These are phyloP conservation scores for Bombus consobrinus DNA, from an alignment of 1,140 invertebrate species.

Conservation along the genomic window DNA sequence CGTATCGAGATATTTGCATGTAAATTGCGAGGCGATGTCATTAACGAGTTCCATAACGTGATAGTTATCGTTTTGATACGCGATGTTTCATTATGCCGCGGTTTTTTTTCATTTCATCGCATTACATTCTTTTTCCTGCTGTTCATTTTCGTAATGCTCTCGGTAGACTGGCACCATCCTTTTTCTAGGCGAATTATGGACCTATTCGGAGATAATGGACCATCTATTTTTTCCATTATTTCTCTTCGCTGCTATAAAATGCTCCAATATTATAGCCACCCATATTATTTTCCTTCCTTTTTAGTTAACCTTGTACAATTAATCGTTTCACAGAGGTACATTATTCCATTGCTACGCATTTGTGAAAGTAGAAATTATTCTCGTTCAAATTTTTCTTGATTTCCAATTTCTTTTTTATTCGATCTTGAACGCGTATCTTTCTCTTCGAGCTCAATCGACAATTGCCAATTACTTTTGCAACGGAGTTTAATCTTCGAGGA, in stretches of 20 bases:
- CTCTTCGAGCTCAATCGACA: background rate
- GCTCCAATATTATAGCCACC: background rate
- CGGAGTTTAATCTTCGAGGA: background rate
- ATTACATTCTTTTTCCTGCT: background rate
- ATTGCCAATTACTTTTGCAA: too few relatives aligned
- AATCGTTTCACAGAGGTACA: background rate
- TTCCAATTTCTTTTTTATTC: background rate
- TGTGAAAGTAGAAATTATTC: background rate
- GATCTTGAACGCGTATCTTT: background rate
- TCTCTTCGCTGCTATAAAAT: background rate
- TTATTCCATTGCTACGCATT: background rate
- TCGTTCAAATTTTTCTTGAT: constrained; percentile 24
- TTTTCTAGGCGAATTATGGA: background rate
- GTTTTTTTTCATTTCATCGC: background rate
- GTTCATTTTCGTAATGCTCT: constrained; percentile 17
- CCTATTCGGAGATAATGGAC: background rate
- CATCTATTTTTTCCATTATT: background rate
- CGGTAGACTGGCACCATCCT: background rate
- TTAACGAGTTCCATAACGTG: constrained; percentile 30
- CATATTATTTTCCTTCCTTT: background rate
- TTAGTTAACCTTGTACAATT: background rate
- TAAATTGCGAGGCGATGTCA: constrained; percentile 38
- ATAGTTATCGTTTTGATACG: constrained; percentile 33
- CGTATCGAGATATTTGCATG: constrained; percentile 45
- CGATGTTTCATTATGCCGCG: constrained; percentile 14